Evolutionary conservation across 2,113 vertebrate species (phyloP).

Genomic region (Prolemur simus): DNA sequence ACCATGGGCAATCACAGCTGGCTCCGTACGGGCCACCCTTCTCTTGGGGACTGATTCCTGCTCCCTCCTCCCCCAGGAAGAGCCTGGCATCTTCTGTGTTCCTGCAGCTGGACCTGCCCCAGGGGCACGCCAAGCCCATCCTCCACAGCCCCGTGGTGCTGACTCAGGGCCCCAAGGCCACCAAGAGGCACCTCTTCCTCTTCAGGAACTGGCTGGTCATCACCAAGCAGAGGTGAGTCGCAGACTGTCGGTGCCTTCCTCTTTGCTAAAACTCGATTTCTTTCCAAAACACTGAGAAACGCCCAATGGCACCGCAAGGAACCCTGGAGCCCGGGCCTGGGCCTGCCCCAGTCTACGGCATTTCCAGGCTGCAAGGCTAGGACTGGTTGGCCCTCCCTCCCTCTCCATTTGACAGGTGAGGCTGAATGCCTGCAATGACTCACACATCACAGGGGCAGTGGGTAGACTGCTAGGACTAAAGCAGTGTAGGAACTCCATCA

Average conservation of each 20-base stretch:
- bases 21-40: not conserved
- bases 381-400: not conserved
- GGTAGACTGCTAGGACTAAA: not conserved
- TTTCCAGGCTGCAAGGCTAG: not conserved
- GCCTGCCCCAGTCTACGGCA: not conserved
- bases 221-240: conserved; percentile 83
- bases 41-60: not conserved
- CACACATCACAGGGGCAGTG: not conserved
- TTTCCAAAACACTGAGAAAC: not conserved
- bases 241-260: rapidly evolving
- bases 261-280: not conserved
- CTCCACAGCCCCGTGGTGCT: conserved; percentile 82
- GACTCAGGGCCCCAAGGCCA: conserved; percentile 80
- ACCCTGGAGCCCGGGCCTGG: not conserved
- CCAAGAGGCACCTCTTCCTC: conserved; percentile 83
- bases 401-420: not conserved
- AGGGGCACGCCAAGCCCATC: conserved; percentile 79
- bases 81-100: conserved; percentile 68
- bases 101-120: conserved; percentile 82
- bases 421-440: too few species aligned
- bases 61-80: conserved; percentile 76
- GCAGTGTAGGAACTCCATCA: not conserved
- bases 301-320: not conserved
- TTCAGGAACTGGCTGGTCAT: conserved; percentile 83
- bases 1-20: rapidly evolving